phyloP scores from a whole-genome alignment of 2,797 vertebrate genomes.

The Hephaestus fuliginosus region DNA sequence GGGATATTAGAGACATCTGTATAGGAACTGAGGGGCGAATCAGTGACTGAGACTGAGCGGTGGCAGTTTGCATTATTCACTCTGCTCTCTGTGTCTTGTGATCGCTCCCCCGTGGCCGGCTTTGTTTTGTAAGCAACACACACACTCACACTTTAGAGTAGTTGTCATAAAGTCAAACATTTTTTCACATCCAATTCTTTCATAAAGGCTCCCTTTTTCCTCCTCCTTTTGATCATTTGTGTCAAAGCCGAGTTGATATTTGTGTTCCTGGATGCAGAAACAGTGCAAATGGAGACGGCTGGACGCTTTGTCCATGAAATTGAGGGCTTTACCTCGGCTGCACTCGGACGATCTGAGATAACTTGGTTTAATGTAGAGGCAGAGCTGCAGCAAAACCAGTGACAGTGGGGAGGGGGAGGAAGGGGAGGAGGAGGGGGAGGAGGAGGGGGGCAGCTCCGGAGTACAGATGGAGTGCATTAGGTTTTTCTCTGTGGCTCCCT shows the following conservation, averaged over 20 bases:
- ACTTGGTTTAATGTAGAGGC: slow-evolving; percentile 41
- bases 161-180: slow-evolving; percentile 40
- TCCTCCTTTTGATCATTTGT: slow-evolving; percentile 38
- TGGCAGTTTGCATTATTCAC: slow-evolving; percentile 36
- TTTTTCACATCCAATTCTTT: slow-evolving; percentile 25
- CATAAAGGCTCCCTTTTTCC: slow-evolving; percentile 3
- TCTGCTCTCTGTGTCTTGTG: slow-evolving; percentile 29
- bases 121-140: slow-evolving; percentile 47
- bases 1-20: slow-evolving; percentile 38
- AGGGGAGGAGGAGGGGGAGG: too few species aligned
- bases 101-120: slow-evolving; percentile 13
- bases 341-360: slow-evolving; percentile 25
- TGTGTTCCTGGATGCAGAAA: slow-evolving; percentile 34
- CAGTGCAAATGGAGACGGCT: slow-evolving; percentile 11
- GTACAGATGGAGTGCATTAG: slow-evolving; percentile 56
- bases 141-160: slow-evolving; percentile 18
- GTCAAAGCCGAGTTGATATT: slow-evolving; percentile 30
- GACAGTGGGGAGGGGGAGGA: slow-evolving; percentile 26
- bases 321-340: slow-evolving; percentile 35
- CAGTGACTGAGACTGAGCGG: slow-evolving; percentile 22
- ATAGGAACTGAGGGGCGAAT: slow-evolving; percentile 37
- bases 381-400: slow-evolving; percentile 36
- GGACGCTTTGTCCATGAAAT: slow-evolving; percentile 41
- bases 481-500: slow-evolving; percentile 52
- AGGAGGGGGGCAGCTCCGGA: slow-evolving; percentile 29